Evolutionary conservation across 1,140 invertebrate genomes (phyloP).

Genomic region (fruit fly (Drosophila melanogaster)): DNA sequence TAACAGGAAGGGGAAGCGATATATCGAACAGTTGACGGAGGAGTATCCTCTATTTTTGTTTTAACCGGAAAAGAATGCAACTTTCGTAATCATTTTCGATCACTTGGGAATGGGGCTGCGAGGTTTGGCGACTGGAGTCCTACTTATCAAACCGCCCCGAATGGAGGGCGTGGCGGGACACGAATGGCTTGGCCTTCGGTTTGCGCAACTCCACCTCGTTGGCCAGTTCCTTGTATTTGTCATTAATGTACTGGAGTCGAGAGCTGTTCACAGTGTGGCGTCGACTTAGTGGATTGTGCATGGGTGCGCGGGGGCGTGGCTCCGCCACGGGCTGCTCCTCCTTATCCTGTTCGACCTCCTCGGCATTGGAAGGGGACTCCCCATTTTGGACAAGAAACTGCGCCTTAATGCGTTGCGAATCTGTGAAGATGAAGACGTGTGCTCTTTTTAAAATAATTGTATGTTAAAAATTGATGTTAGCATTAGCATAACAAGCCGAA

Average conservation of each 20-base stretch:
- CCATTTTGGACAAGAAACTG: not conserved
- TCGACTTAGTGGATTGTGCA: constrained; percentile 46
- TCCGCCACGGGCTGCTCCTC: not conserved
- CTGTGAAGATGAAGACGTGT: not conserved
- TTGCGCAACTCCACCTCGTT: constrained; percentile 32
- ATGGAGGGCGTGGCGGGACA: constrained; percentile 39
- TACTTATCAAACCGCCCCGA: constrained; percentile 50
- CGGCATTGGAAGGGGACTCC: not conserved
- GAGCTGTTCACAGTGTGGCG: constrained; percentile 46
- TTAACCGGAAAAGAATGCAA: not conserved
- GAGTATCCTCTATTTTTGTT: too few relatives aligned
- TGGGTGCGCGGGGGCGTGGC: constrained; percentile 1
- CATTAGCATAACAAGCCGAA: too few relatives aligned
- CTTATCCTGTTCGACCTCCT: not conserved
- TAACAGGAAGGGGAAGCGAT: not conserved
- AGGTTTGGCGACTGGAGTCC: not conserved
- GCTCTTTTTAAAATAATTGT: too few relatives aligned
- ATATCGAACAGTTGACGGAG: not conserved
- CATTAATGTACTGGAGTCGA: constrained; percentile 54
- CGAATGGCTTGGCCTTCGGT: constrained; percentile 28
- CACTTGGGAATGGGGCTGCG: too few relatives aligned
- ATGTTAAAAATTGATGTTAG: too few relatives aligned
- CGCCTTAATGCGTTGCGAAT: not conserved
- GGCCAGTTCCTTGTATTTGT: constrained; percentile 38
- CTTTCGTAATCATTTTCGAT: not conserved